Percentiles rank a stretch among this genome's conserved stretches.
These are phyloP conservation scores for Heliconius eleuchia DNA, from an alignment of 1,140 invertebrate species.

Conservation along the genomic window DNA sequence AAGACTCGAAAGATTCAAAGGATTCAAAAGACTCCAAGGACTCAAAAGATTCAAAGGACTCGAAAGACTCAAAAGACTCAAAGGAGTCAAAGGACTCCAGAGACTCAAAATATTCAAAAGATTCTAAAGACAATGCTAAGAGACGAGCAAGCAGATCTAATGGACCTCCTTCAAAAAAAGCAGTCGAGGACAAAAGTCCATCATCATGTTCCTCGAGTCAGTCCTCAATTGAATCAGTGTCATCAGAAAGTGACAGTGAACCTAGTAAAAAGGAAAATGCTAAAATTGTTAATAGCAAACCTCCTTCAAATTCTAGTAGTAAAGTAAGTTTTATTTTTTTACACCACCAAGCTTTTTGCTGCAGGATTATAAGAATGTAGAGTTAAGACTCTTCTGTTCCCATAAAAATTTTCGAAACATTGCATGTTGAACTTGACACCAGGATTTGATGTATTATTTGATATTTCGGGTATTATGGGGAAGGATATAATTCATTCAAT, in stretches of 20 bases:
- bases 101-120: neutral
- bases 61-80: neutral
- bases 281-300: constrained; percentile 63
- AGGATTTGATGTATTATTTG: too few species aligned
- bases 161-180: constrained; percentile 69
- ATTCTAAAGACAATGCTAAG: constrained; percentile 70
- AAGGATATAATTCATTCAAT: too few species aligned
- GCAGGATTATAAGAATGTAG: neutral
- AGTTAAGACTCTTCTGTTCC: neutral
- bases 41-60: neutral
- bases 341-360: neutral
- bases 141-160: constrained; percentile 59
- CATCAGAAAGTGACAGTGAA: constrained; percentile 72
- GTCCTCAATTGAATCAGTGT: constrained; percentile 70
- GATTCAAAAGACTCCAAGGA: constrained; percentile 18
- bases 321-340: constrained; percentile 47
- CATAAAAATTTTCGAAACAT: neutral
- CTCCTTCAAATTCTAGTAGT: constrained; percentile 44
- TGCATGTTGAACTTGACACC: too few species aligned
- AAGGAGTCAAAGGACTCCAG: neutral
- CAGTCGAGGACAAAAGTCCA: constrained; percentile 66
- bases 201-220: constrained; percentile 76
- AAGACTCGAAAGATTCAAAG: neutral
- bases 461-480: too few species aligned
- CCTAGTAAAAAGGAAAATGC: constrained; percentile 59